Percentiles rank a stretch among this genome's conserved stretches.
phyloP scores from a whole-genome alignment of 2,797 vertebrate species.

The Enteromius argenteus region DNA sequence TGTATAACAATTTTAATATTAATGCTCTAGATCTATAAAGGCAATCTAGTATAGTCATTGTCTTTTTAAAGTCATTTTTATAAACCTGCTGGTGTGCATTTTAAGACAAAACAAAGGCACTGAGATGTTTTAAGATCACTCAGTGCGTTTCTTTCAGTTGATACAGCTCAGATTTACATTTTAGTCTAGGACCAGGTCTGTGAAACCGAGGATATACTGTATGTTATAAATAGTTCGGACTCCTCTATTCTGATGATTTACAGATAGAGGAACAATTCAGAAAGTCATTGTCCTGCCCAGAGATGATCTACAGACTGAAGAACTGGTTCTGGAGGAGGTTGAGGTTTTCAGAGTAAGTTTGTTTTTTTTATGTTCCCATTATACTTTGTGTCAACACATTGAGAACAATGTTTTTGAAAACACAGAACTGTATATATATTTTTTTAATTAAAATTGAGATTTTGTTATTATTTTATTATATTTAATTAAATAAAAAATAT shows the following conservation, averaged over 20 bases:
- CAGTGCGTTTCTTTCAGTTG: no score
- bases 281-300: slow-evolving; percentile 97
- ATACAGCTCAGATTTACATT: no score
- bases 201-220: neutral
- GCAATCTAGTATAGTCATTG: neutral
- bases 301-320: slow-evolving; percentile 95
- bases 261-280: slow-evolving; percentile 95
- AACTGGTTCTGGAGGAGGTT: slow-evolving; percentile 96
- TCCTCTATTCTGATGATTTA: slow-evolving; percentile 32
- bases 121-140: no score
- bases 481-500: neutral
- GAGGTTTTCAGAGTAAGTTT: slow-evolving; percentile 88
- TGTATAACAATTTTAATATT: neutral
- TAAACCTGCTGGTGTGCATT: no score
- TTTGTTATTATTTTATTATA: neutral
- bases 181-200: no score
- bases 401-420: neutral
- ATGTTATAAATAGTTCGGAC: neutral
- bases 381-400: neutral
- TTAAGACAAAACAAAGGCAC: no score
- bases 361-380: neutral
- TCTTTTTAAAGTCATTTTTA: neutral
- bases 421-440: neutral
- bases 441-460: neutral
- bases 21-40: neutral